phyloP scores from a whole-genome alignment of 2,113 vertebrate genomes.

The Phalacrocorax brasilianus region DNA sequence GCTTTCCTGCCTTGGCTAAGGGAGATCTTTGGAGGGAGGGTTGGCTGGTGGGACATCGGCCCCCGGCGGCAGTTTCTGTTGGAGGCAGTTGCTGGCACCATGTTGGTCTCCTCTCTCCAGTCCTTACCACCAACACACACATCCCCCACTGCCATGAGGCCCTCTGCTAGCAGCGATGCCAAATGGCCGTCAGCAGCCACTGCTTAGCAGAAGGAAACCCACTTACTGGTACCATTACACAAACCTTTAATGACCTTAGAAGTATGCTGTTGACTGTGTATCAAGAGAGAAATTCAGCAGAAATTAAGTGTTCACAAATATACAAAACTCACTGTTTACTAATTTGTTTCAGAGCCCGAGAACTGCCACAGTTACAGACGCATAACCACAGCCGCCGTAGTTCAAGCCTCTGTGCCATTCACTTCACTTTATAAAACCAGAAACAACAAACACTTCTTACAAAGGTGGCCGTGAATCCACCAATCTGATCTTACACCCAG shows the following conservation, averaged over 20 bases:
- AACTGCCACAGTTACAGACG: not conserved
- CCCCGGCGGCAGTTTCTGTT: not conserved
- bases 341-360: not conserved
- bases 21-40: not conserved
- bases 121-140: not conserved
- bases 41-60: not conserved
- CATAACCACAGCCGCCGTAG: not conserved
- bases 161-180: accelerated
- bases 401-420: not conserved
- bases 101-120: not conserved
- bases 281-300: not conserved
- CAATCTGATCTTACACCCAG: not conserved
- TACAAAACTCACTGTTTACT: not conserved
- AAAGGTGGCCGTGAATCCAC: not conserved
- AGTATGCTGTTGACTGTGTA: not conserved
- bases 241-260: not conserved
- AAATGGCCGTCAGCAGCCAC: not conserved
- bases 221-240: not conserved
- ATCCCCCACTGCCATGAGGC: accelerated
- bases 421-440: not conserved
- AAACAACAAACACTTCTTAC: not conserved
- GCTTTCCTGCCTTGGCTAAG: not conserved
- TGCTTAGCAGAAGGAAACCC: not conserved
- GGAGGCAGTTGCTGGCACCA: too few relatives aligned
- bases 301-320: not conserved